Evolutionary conservation across 2,888 invertebrate genomes (phyloP), one percentile per base, ranked within the genome.

Genomic region (Pterostichus niger): DNA sequence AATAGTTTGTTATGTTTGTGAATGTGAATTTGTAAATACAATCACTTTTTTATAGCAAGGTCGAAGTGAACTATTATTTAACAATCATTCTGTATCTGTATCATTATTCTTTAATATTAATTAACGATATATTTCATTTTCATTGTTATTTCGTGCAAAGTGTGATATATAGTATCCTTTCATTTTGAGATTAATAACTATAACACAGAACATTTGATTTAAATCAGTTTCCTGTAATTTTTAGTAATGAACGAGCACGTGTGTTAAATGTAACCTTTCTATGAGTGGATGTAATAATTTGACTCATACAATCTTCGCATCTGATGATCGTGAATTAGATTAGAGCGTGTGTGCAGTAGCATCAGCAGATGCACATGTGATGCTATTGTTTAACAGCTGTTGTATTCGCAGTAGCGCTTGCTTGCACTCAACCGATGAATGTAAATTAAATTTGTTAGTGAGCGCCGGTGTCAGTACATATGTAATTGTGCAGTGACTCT

Each of bases 331-430:
- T 54, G 77, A 52, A 77, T 77, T 77, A 77, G 54, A 77, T 56
- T 77, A 77, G 35, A 31, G 54, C 35, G 13, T 24, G 31, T 77
- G 33, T 56, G 54, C 54, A 54, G 31, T 56, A 56, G 77, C 56
- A 54, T 54, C 35, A 77, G 31, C 77, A 56, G 77, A 77, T 77
- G 77, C 35, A 77, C 54, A 75, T 56, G 56, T 56, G 56, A 56
- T 56, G 56, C 56, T 56, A 56, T 56, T 56, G 75, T 52, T 44
- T 24, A 24, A 49, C 52, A 49, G 52, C 9, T 24, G 24, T 17
- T 44, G 24, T 24, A 24, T 24, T 24, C 24, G 33, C 77, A 54
- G 35, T 77, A 35, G 52, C 54, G 31, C 15, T 24, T 24, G 24
- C 24, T 24, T 24, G 24, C 24, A 24, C 24, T 24, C 24, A 24